phyloP scores from a whole-genome alignment of 2,797 vertebrate genomes.

The Ispidina lecontei region DNA sequence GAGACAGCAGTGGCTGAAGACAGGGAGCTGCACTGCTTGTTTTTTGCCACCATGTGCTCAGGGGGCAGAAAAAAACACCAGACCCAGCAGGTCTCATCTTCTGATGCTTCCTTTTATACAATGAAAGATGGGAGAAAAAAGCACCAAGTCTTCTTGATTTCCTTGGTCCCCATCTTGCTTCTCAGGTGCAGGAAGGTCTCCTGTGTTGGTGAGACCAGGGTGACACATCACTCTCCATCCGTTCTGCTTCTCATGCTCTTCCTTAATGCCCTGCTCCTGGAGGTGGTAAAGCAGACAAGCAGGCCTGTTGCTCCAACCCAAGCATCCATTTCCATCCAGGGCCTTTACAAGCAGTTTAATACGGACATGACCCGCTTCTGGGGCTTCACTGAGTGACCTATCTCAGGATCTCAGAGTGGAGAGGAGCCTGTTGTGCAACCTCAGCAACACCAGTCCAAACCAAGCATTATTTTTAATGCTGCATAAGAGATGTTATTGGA shows the following conservation, averaged over 20 bases:
- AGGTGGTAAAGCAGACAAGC: not conserved
- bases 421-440: not conserved
- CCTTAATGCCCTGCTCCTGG: not conserved
- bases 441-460: not conserved
- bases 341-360: not conserved
- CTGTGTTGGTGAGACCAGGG: not conserved
- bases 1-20: not conserved
- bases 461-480: not conserved
- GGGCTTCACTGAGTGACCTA: not conserved
- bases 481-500: not conserved
- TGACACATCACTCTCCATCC: not conserved
- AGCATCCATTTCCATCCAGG: not conserved
- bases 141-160: not conserved
- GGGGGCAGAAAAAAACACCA: not conserved
- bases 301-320: rapidly evolving
- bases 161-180: not conserved
- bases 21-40: not conserved
- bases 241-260: not conserved
- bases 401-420: not conserved
- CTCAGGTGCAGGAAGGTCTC: not conserved
- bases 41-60: not conserved
- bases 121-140: not conserved
- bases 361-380: rapidly evolving
- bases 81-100: not conserved
- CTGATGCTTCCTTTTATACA: not conserved